These are phyloP conservation scores for Spatulosminthurus flaviceps DNA, from an alignment of 2,888 invertebrate genomes.

Conservation along the genomic window DNA sequence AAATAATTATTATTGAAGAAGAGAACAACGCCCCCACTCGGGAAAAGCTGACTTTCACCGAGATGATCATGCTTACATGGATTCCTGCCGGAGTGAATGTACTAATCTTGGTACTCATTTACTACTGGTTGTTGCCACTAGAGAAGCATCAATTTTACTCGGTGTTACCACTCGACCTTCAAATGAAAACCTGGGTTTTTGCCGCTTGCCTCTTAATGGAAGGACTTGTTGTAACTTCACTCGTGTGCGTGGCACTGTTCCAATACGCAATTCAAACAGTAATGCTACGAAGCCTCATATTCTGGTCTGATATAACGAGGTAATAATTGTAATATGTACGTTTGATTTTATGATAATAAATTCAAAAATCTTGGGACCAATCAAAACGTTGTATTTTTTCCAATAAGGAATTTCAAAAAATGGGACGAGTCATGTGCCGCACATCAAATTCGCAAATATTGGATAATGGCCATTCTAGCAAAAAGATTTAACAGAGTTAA, in stretches of 20 bases:
- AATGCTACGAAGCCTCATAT: neutral
- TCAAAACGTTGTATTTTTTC: neutral
- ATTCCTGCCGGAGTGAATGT: neutral
- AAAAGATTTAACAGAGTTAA: neutral
- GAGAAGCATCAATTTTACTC: neutral
- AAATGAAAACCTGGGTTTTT: neutral
- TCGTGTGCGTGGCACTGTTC: neutral
- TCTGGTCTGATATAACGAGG: neutral
- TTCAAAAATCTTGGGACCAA: neutral
- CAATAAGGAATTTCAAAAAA: neutral
- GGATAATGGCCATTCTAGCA: too few species aligned
- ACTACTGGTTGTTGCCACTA: neutral
- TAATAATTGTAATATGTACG: neutral
- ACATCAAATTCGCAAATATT: neutral
- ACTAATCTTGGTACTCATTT: neutral
- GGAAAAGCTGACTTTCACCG: neutral
- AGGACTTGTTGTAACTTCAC: neutral
- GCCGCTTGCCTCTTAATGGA: neutral
- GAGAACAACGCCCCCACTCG: too few species aligned
- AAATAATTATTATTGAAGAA: too few species aligned
- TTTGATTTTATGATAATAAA: neutral
- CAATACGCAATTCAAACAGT: neutral
- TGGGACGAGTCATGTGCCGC: neutral
- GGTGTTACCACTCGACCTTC: neutral
- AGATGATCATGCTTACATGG: neutral